Percentiles rank a stretch among this genome's conserved stretches.
Evolutionary conservation across 1,140 invertebrate species (phyloP).

Genomic region (Aphelenchoides besseyi): DNA sequence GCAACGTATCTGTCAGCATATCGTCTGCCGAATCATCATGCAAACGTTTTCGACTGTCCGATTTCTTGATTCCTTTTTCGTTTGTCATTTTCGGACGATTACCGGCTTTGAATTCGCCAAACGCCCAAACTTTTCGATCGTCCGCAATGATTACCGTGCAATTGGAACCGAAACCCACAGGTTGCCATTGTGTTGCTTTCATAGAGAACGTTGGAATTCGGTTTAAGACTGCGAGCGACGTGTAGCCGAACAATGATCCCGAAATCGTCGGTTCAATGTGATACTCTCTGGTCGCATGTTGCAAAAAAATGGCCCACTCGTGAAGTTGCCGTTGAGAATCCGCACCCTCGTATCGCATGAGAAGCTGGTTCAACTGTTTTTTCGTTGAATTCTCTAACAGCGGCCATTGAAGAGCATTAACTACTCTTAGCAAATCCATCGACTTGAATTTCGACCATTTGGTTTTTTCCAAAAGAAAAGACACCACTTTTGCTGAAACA

Average conservation of each 20-base stretch:
- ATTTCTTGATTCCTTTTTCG: not conserved
- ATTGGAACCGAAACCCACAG: conserved; percentile 38
- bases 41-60: not conserved
- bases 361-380: not conserved
- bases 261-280: not conserved
- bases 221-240: not conserved
- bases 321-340: not conserved
- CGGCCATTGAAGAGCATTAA: not conserved
- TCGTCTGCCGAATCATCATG: not conserved
- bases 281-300: not conserved
- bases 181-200: not conserved
- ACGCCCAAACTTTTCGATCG: conserved; percentile 37
- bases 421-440: not conserved
- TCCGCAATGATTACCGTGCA: conserved; percentile 38
- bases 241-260: not conserved
- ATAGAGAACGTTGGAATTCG: not conserved
- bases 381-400: not conserved
- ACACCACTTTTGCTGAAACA: not conserved
- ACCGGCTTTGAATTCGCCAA: conserved; percentile 51
- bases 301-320: not conserved
- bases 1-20: not conserved
- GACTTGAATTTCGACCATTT: not conserved
- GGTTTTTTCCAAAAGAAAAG: conserved; percentile 13
- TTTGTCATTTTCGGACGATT: conserved; percentile 1
- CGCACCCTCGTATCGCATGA: not conserved